Evolutionary conservation across 2,888 invertebrate genomes (phyloP).

Genomic region (Auanema freiburgensis): DNA sequence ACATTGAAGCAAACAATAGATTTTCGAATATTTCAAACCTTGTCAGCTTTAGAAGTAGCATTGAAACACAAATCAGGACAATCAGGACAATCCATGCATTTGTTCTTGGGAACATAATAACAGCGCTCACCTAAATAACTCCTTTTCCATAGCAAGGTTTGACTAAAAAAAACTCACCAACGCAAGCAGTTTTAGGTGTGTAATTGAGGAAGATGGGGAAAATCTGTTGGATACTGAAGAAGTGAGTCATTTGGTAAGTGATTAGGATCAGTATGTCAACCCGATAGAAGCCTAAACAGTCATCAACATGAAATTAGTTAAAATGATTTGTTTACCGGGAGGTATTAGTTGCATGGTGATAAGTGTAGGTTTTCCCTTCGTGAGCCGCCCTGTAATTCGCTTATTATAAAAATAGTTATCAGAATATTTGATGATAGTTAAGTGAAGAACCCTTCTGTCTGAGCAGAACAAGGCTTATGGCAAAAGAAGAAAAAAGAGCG

Average conservation of each 20-base stretch:
- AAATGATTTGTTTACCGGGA: background rate
- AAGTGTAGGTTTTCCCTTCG: no score
- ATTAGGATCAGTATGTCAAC: conserved; percentile 41
- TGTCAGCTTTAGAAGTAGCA: conserved; percentile 2
- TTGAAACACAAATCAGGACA: conserved; percentile 29
- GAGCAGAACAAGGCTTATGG: no score
- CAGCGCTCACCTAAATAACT: conserved; percentile 31
- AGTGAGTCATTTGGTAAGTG: conserved; percentile 45
- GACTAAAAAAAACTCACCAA: conserved; percentile 8
- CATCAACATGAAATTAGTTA: conserved; percentile 3
- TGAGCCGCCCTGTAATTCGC: no score
- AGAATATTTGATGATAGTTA: no score
- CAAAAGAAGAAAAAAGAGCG: no score
- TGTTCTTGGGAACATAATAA: conserved; percentile 37
- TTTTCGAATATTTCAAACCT: conserved; percentile 4
- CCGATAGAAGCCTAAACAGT: conserved; percentile 33
- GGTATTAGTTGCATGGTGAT: no score
- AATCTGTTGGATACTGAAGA: conserved; percentile 47
- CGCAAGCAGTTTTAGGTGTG: conserved; percentile 43
- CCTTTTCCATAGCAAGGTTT: background rate
- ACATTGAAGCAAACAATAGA: background rate
- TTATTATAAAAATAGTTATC: no score
- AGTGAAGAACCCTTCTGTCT: no score
- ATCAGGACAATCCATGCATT: conserved; percentile 35
- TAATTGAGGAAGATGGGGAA: conserved; percentile 51